Conservation (phyloP, 92 coral and sea anemone genomes). For the Parazoanthus swiftii region DNA sequence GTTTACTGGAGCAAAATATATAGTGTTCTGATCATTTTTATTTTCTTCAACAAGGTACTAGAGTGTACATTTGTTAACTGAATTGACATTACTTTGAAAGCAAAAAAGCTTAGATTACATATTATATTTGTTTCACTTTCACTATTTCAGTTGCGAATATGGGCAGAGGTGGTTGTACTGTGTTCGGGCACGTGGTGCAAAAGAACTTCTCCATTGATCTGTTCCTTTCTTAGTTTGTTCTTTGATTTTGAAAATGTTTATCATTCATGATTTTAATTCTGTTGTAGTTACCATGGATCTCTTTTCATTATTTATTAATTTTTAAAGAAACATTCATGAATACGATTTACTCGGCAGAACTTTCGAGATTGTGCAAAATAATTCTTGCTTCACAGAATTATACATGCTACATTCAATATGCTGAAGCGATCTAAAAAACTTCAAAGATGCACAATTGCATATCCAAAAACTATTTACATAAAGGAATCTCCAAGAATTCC, state of each 20-base stretch:
- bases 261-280: background rate
- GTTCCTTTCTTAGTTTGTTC: background rate
- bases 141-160: background rate
- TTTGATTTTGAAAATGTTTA: constrained; percentile 12
- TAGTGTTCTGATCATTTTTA: constrained; percentile 14
- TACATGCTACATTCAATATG: background rate
- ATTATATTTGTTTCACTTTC: background rate
- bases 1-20: constrained; percentile 11
- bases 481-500: background rate
- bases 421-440: background rate
- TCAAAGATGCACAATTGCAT: background rate
- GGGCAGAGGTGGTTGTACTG: background rate
- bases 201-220: background rate
- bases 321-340: background rate
- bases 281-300: background rate
- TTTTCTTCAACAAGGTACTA: constrained; percentile 25
- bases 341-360: background rate
- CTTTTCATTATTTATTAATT: constrained; percentile 25
- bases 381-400: background rate
- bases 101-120: background rate
- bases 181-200: background rate
- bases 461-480: too few species aligned
- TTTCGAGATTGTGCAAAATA: background rate
- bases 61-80: constrained; percentile 34
- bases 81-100: constrained; percentile 21